Base-by-base conservation (phyloP, 2,113 vertebrate species). In the Megaptera novaeangliae region DNA sequence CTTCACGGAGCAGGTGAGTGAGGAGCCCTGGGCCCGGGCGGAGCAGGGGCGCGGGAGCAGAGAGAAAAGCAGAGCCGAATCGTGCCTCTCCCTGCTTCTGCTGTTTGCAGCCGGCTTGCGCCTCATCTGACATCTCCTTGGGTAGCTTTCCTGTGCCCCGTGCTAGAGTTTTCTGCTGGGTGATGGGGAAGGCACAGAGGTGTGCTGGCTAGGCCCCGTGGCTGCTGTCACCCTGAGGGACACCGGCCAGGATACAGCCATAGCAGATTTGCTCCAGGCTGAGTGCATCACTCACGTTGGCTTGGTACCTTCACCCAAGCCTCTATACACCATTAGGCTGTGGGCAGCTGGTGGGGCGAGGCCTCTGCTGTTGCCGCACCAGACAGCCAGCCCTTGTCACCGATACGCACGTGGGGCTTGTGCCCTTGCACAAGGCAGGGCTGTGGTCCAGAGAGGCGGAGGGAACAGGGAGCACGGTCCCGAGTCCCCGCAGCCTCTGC, bases 1-100 rank as follows among this genome's bases (percentile, higher is more conserved):
- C 94, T 99, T 99, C 95, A 95, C 99, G 0, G 99, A 99, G 97
- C 99, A 99, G 99, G 99, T 99, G 97, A 98, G 83, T 0, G 13
- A 2, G 66, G 59, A 1, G 11, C 36, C 12, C 41, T 2, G 14
- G 6, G 31, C 36, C 20, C 0, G 31, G 2, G 49, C 4, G 18
- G 8, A 34, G 34, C 13, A 0, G 0, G 0, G 36, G 4, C 0
- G 0, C 11, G 10, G 36, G 1, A 4, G 34, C 9, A 6, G 46
- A 9, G 44, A 36, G 31, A 2, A 3, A 2, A 5, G 1, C 3
- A 18, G 27, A 15, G n/a, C 23, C 0, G 0, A 0, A 1, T 13
- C 0, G 0, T 31, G 2, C 44, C 86, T 21, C 1, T 0, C 0
- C 13, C 55, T 12, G 39, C 57, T 11, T 13, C 17, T 39, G 95